A percentile compares a stretch with the other conserved stretches of the same genome.
Conservation (phyloP, 2,797 vertebrate species). For the Melanotaenia trifasciata region DNA sequence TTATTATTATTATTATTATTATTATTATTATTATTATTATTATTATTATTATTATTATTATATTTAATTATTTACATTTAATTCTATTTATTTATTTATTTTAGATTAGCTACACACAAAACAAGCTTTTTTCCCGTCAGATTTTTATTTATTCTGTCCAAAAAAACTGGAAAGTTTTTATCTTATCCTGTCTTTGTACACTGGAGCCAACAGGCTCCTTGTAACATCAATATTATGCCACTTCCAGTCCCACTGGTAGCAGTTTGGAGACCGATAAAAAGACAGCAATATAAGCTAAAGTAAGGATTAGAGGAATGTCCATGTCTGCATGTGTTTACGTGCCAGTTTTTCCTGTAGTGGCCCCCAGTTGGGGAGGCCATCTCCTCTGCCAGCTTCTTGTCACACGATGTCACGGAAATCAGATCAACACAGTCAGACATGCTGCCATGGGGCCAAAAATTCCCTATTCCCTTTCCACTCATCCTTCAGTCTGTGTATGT, state of each 20-base stretch:
- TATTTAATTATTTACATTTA: too few relatives aligned
- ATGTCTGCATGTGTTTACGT: conserved; percentile 11
- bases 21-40: too few relatives aligned
- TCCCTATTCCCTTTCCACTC: conserved; percentile 49
- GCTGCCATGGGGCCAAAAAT: conserved; percentile 57
- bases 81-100: too few relatives aligned
- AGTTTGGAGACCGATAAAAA: conserved; percentile 17
- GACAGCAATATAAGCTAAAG: conserved; percentile 1
- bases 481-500: conserved; percentile 58
- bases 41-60: too few relatives aligned
- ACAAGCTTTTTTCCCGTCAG: too few relatives aligned
- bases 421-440: conserved; percentile 63
- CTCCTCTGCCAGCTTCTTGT: conserved; percentile 63
- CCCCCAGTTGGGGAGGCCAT: conserved; percentile 41
- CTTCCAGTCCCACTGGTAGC: conserved; percentile 1
- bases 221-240: background rate
- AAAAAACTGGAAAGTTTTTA: background rate
- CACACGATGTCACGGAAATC: conserved; percentile 69
- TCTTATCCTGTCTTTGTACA: background rate
- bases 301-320: conserved; percentile 8
- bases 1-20: too few relatives aligned
- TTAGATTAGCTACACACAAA: too few relatives aligned
- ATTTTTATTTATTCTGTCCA: background rate
- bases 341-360: conserved; percentile 46
- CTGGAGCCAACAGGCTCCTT: background rate